Base-by-base conservation (phyloP, 2,113 vertebrate genomes). In the Ochotona curzoniae region DNA sequence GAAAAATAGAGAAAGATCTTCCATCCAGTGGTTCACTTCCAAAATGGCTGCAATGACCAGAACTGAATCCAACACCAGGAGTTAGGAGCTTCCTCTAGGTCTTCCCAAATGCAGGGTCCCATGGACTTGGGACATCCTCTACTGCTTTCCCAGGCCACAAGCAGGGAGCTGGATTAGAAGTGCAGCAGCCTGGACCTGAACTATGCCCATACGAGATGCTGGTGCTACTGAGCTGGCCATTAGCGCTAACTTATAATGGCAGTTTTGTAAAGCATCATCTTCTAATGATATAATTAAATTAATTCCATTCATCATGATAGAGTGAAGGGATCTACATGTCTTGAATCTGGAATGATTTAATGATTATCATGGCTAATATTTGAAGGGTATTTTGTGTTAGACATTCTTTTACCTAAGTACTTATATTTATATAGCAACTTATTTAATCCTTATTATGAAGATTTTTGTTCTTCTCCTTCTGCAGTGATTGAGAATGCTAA, bases 211-310 rank as follows among this genome's bases (percentile, higher is more conserved):
- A 44, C 6, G 38, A 6, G 38, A 44, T 44, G 38, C 38, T 44
- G 38, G 38, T 44, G 38, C 38, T 44, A 44, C 38, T 44, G 38
- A 44, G 38, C 38, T 44, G 38, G 38, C 38, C 38, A 44, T 75
- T n/a, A 35, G 11, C 84, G 6, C 75, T 83, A 78, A 60, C 11
- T 30, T 66, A 30, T 74, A 18, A 47, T 54, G 61, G 30, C 0
- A 54, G 11, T 83, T 90, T 87, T 82, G 21, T 89, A 64, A 80
- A 93, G 11, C 18, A 63, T 30, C 70, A 28, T 85, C 61, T 47
- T 92, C 71, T 82, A 49, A 7, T 85, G 15, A 6, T 49, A 15
- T 73, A 76, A 89, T 32, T 60, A 79, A 57, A 61, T 8, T 87
- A 71, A 78, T 84, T 78, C n/a, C 20, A 28, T 49, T 32, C 47